phyloP scores from a whole-genome alignment of 2,797 vertebrate species.

The Acanthurus lineatus region DNA sequence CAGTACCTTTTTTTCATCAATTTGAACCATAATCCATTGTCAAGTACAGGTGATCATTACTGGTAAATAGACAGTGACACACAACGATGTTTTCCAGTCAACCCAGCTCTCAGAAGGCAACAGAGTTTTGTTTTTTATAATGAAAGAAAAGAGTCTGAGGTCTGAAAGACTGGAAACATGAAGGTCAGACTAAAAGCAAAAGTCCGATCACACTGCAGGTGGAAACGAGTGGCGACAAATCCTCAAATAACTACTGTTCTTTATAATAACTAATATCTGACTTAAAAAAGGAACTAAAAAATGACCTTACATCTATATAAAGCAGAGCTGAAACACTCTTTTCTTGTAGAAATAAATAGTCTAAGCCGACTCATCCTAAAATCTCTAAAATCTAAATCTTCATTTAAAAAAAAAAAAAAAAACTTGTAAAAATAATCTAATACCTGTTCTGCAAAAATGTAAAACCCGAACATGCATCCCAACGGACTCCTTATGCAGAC shows the following conservation, averaged over 20 bases:
- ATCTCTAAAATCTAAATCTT: conserved; percentile 46
- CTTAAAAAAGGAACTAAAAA: conserved; percentile 18
- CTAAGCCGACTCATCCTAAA: conserved; percentile 38
- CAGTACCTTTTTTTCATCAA: conserved; percentile 20
- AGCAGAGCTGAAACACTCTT: conserved; percentile 55
- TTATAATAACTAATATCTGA: conserved; percentile 4
- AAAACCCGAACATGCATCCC: conserved; percentile 38
- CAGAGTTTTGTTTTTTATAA: conserved; percentile 2
- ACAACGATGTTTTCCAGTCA: conserved; percentile 25
- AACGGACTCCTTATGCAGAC: conserved; percentile 12
- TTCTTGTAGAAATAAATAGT: conserved; percentile 69
- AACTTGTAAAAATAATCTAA: conserved; percentile 8
- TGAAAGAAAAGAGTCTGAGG: conserved; percentile 18
- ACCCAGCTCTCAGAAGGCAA: conserved; percentile 2
- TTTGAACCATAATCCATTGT: conserved; percentile 6
- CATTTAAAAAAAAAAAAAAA: conserved; percentile 28
- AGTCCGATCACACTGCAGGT: conserved; percentile 7
- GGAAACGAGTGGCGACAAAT: conserved; percentile 7
- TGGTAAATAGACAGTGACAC: conserved; percentile 23
- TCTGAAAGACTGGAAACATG: not conserved
- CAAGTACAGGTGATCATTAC: conserved; percentile 13
- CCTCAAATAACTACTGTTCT: conserved; percentile 4
- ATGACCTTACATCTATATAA: conserved; percentile 28
- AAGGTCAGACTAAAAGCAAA: conserved; percentile 7
- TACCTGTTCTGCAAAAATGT: conserved; percentile 41